Conservation (phyloP, 1,140 invertebrate species). For the Drosophila setifemur region DNA sequence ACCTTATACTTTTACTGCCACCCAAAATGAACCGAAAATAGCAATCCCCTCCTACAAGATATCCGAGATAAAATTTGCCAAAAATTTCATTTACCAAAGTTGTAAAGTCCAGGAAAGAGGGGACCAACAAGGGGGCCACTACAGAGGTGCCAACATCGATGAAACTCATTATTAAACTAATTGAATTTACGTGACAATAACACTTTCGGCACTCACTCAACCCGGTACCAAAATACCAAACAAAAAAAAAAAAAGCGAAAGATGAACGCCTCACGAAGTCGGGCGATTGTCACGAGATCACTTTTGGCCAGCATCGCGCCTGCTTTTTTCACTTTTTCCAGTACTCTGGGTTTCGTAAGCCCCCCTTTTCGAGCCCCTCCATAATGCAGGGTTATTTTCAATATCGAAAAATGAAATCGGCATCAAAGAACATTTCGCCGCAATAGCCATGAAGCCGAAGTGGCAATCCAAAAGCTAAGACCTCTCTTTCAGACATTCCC, state of each 20-base stretch:
- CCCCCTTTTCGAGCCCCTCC: constrained; percentile 19
- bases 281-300: constrained; percentile 72
- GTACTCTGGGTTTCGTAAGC: not conserved
- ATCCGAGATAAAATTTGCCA: constrained; percentile 16
- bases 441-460: constrained; percentile 16
- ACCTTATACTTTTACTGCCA: not conserved
- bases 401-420: constrained; percentile 81
- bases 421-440: constrained; percentile 77
- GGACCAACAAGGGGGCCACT: not conserved
- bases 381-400: constrained; percentile 79
- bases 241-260: too few species aligned
- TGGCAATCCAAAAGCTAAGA: constrained; percentile 7
- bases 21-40: not conserved
- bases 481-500: constrained; percentile 61
- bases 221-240: not conserved
- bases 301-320: not conserved
- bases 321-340: not conserved
- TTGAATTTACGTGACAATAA: constrained; percentile 81
- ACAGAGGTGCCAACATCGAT: constrained; percentile 70
- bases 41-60: constrained; percentile 17
- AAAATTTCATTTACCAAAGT: constrained; percentile 6
- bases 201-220: constrained; percentile 55
- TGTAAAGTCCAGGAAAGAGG: not conserved
- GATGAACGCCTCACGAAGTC: constrained; percentile 19
- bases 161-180: constrained; percentile 77